Evolutionary conservation across 2,888 invertebrate genomes (phyloP).

Genomic region (Flexamia atlantica): DNA sequence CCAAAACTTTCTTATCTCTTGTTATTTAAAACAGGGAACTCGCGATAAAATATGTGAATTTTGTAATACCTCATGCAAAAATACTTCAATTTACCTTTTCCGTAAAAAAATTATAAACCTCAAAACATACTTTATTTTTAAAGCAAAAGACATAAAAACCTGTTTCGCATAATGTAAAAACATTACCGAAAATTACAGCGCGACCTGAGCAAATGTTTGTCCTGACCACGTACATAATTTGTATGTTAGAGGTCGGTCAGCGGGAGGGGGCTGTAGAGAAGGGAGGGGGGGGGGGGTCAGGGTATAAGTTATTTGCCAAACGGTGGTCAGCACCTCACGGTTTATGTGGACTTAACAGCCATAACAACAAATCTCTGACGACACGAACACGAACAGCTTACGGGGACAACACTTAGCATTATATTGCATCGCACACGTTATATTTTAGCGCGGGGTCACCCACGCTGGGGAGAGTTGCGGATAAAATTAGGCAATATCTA

Average conservation of each 20-base stretch:
- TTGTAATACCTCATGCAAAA: too few species aligned
- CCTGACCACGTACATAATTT: background rate
- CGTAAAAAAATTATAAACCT: too few species aligned
- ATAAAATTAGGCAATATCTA: too few species aligned
- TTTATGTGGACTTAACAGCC: constrained; percentile 18
- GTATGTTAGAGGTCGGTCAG: constrained; percentile 12
- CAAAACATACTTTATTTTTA: too few species aligned
- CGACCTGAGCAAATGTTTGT: background rate
- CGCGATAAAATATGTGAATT: too few species aligned
- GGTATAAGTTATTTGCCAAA: constrained; percentile 13
- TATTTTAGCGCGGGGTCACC: too few species aligned
- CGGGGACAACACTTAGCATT: constrained; percentile 10
- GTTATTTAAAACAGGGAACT: too few species aligned
- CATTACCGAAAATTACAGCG: background rate
- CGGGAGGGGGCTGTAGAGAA: background rate
- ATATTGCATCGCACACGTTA: background rate
- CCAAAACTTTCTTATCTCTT: too few species aligned
- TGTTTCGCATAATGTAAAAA: too few species aligned
- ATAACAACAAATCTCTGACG: constrained; percentile 23
- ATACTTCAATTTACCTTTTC: too few species aligned
- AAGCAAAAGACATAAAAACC: too few species aligned
- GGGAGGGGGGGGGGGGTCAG: background rate
- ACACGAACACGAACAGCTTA: background rate
- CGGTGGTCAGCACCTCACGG: constrained; percentile 21
- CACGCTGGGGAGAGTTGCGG: too few species aligned